Percentiles rank a stretch among this genome's conserved stretches.
Evolutionary conservation across 2,888 invertebrate species (phyloP).

Genomic region (Villa cingulata): DNA sequence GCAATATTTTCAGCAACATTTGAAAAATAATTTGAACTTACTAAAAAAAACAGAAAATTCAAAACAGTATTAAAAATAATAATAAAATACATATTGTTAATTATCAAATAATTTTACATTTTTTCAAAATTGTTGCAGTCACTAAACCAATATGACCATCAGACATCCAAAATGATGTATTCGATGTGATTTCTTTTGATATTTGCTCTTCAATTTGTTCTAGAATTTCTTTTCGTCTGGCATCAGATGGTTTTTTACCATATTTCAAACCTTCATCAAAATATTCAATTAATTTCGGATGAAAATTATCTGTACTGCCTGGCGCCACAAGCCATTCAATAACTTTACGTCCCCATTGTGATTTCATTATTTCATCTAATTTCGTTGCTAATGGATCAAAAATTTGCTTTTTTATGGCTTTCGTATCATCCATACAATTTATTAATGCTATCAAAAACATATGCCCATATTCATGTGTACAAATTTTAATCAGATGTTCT

Average conservation of each 20-base stretch:
- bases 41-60: conserved; percentile 16
- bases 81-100: too few species aligned
- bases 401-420: conserved; percentile 70
- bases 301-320: conserved; percentile 65
- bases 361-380: conserved; percentile 52
- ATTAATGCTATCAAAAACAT: conserved; percentile 67
- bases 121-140: conserved; percentile 54
- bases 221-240: conserved; percentile 54
- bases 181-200: conserved; percentile 41
- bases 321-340: conserved; percentile 78
- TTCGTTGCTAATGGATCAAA: conserved; percentile 54
- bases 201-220: conserved; percentile 49
- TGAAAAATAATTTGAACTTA: conserved; percentile 30
- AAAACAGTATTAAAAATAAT: not conserved
- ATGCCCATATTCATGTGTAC: conserved; percentile 79
- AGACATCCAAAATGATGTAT: conserved; percentile 53
- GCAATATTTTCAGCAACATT: conserved; percentile 38
- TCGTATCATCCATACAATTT: conserved; percentile 86
- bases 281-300: conserved; percentile 61
- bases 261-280: conserved; percentile 61
- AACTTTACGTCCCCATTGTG: conserved; percentile 75
- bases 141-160: conserved; percentile 52
- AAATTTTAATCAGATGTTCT: conserved; percentile 63
- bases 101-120: too few species aligned
- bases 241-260: conserved; percentile 56